These are phyloP conservation scores for Apostichopus leukothele DNA, from an alignment of 53 echinoderm and acorn worm genomes.

Conservation along the genomic window DNA sequence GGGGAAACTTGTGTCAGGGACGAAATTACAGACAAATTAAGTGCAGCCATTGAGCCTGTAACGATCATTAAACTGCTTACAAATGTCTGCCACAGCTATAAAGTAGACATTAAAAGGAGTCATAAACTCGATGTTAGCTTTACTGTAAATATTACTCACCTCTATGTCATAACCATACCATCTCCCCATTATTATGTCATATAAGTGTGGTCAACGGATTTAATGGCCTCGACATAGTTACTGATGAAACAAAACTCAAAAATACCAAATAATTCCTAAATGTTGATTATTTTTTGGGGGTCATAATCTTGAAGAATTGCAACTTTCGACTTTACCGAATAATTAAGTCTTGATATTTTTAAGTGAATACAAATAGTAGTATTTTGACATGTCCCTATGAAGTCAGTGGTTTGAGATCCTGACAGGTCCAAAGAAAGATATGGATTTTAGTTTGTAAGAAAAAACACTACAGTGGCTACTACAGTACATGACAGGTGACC, in stretches of 20 bases:
- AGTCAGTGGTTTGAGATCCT: too few species aligned
- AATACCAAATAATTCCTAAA: not conserved
- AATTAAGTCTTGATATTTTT: too few species aligned
- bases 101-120: not conserved
- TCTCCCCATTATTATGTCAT: too few species aligned
- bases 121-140: not conserved
- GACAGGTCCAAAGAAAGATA: too few species aligned
- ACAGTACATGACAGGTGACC: too few species aligned
- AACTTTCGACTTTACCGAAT: too few species aligned
- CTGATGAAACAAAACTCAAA: not conserved
- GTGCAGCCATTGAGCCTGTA: not conserved
- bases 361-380: too few species aligned
- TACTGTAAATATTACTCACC: not conserved
- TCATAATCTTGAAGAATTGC: too few species aligned
- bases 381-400: too few species aligned
- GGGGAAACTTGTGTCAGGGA: not conserved
- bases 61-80: conserved; percentile 6
- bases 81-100: not conserved
- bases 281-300: too few species aligned
- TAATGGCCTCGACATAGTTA: not conserved
- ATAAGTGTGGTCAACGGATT: not conserved
- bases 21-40: not conserved
- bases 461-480: too few species aligned
- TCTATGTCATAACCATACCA: not conserved
- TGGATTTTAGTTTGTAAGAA: too few species aligned